Conservation (phyloP, 2,888 invertebrate genomes). For the Elysia crispata region DNA sequence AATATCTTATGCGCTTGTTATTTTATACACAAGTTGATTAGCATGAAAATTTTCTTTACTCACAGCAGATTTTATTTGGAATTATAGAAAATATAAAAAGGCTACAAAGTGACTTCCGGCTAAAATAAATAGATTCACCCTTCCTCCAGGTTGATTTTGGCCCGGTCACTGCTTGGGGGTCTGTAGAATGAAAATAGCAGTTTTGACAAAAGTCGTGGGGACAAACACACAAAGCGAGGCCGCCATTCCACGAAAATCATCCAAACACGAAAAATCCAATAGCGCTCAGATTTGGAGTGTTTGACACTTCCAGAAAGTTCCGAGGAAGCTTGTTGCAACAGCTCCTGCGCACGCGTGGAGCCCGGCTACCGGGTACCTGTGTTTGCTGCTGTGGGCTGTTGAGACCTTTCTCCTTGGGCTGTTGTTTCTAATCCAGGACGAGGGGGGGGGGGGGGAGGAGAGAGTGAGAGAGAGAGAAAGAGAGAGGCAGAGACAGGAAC, state of each 20-base stretch:
- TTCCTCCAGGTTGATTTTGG: too few species aligned
- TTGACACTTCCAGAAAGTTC: constrained; percentile 26
- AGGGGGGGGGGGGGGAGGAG: neutral
- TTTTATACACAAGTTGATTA: too few species aligned
- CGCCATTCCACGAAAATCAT: constrained; percentile 41
- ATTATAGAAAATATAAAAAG: too few species aligned
- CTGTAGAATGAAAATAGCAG: constrained; percentile 35
- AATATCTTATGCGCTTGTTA: too few species aligned
- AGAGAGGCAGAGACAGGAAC: too few species aligned
- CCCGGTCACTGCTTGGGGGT: too few species aligned
- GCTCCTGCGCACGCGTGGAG: neutral
- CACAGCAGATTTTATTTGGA: too few species aligned
- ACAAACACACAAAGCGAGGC: constrained; percentile 9
- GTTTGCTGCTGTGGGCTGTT: constrained; percentile 40
- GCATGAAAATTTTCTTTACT: too few species aligned
- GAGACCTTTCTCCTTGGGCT: constrained; percentile 30
- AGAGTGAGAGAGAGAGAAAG: too few species aligned
- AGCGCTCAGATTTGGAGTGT: neutral
- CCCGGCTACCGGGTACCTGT: constrained; percentile 3
- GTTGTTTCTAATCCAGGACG: constrained; percentile 11
- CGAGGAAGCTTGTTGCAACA: constrained; percentile 38
- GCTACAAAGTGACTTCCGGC: too few species aligned
- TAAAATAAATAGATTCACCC: too few species aligned
- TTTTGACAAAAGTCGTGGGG: constrained; percentile 43
- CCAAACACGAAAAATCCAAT: constrained; percentile 26